Base-by-base conservation (phyloP, 2,797 vertebrate species). In the Carcharodon carcharias region DNA sequence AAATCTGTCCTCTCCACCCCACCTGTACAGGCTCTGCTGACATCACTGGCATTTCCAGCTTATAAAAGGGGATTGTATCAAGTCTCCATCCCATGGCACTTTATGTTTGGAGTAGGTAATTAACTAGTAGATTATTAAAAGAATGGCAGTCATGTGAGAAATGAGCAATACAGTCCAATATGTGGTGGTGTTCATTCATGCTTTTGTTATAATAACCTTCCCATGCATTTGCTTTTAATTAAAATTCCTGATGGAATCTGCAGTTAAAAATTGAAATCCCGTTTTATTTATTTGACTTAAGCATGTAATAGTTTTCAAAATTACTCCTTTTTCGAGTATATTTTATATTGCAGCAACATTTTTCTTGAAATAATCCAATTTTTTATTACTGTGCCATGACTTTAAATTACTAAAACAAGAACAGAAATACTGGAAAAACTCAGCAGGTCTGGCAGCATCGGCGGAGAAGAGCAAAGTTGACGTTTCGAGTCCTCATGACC, bases 21-120 rank as follows among this genome's bases (percentile, higher is more conserved):
- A 28, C 26, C 94, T 14, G 21, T 92, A 9, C 35, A n/a, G 56
- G 58, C 58, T 71, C 40, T 56, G 67, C 67, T 95, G 94, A 95
- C 69, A 95, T 95, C 69, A 95, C 50, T 77, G 94, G 94, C 40
- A 95, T 95, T 77, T 95, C 94, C 94, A 77, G 69, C 54, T 95
- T 50, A 56, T 56, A 56, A 73, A 50, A 56, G 28, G 50, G 69
- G 40, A 35, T 67, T 31, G 67, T 56, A 4, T 56, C 28, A 56
- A 35, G 28, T 56, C 6, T 18, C 56, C 56, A 56, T 45, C 21
- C 12, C 23, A 54, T 73, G 67, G 9, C 23, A 56, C 26, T 3
- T 56, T 45, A 45, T 69, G 0, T 50, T 35, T n/a, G 26, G 12
- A 61, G 16, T 61, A 21, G 54, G 28, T 58, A 58, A 89, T 31